Evolutionary conservation across 2,888 invertebrate species (phyloP).

Genomic region (Amblyteles armatorius): DNA sequence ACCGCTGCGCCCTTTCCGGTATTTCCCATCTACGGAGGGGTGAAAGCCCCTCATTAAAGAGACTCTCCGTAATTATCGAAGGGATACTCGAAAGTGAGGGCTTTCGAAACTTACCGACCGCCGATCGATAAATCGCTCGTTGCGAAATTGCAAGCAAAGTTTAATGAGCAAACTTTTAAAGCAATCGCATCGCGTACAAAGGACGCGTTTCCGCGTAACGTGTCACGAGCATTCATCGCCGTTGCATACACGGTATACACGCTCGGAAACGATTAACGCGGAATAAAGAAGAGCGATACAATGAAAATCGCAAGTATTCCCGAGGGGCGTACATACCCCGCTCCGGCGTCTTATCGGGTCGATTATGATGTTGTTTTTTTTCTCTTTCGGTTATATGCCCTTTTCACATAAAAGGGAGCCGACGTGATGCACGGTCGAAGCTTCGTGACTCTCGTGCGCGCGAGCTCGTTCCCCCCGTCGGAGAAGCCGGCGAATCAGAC

Average conservation of each 20-base stretch:
- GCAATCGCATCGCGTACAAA: not conserved
- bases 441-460: slow-evolving; percentile 64
- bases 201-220: not conserved
- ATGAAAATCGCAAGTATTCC: slow-evolving; percentile 46
- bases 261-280: not conserved
- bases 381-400: slow-evolving; percentile 38
- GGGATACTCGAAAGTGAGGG: not conserved
- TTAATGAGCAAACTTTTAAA: slow-evolving; percentile 2
- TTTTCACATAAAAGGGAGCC: slow-evolving; percentile 57
- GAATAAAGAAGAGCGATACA: slow-evolving; percentile 9
- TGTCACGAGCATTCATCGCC: not conserved
- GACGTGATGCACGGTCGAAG: slow-evolving; percentile 35
- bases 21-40: slow-evolving; percentile 50
- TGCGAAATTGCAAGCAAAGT: not conserved
- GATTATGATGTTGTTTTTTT: slow-evolving; percentile 38
- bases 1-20: slow-evolving; percentile 50
- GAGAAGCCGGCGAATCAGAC: slow-evolving; percentile 14
- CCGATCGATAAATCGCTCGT: not conserved
- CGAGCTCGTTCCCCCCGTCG: slow-evolving; percentile 7
- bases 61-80: slow-evolving; percentile 47
- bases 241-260: not conserved
- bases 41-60: slow-evolving; percentile 39
- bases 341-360: slow-evolving; percentile 42
- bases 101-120: not conserved
- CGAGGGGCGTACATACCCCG: not conserved